A percentile compares a stretch with the other conserved stretches of the same genome.
These are phyloP conservation scores for Gandaritis pyraliata DNA, from an alignment of 2,888 invertebrate genomes.

Conservation along the genomic window DNA sequence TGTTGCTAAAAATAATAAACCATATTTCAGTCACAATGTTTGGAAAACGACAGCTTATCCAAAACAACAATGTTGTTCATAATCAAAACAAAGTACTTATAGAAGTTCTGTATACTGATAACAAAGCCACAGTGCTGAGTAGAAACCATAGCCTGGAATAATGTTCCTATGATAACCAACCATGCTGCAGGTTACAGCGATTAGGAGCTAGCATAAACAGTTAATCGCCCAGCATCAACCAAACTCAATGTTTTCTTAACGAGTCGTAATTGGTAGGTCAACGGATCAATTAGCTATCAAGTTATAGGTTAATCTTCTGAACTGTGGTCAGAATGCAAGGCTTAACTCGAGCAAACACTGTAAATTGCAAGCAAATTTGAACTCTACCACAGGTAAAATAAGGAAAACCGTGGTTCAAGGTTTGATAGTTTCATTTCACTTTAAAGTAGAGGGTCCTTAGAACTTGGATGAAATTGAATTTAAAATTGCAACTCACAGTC, in stretches of 20 bases:
- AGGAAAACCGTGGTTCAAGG: neutral
- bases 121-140: neutral
- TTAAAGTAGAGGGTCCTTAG: neutral
- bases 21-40: too few species aligned
- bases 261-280: slow-evolving; percentile 42
- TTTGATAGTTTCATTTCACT: slow-evolving; percentile 1
- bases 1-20: too few species aligned
- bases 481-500: slow-evolving; percentile 14
- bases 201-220: slow-evolving; percentile 31
- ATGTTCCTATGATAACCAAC: slow-evolving; percentile 20
- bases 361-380: slow-evolving; percentile 2
- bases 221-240: slow-evolving; percentile 34
- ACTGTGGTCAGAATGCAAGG: slow-evolving; percentile 18
- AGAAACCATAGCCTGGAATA: slow-evolving; percentile 12
- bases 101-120: neutral
- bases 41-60: neutral
- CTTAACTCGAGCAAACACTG: slow-evolving; percentile 7
- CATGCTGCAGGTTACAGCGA: slow-evolving; percentile 27
- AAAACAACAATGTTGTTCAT: neutral
- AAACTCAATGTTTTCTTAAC: slow-evolving; percentile 37
- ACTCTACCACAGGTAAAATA: neutral
- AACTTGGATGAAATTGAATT: slow-evolving; percentile 9
- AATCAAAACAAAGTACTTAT: neutral
- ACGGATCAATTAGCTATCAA: slow-evolving; percentile 40
- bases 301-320: slow-evolving; percentile 36